phyloP scores from a whole-genome alignment of 2,797 vertebrate species.

The Hippopotamyrus pictus region DNA sequence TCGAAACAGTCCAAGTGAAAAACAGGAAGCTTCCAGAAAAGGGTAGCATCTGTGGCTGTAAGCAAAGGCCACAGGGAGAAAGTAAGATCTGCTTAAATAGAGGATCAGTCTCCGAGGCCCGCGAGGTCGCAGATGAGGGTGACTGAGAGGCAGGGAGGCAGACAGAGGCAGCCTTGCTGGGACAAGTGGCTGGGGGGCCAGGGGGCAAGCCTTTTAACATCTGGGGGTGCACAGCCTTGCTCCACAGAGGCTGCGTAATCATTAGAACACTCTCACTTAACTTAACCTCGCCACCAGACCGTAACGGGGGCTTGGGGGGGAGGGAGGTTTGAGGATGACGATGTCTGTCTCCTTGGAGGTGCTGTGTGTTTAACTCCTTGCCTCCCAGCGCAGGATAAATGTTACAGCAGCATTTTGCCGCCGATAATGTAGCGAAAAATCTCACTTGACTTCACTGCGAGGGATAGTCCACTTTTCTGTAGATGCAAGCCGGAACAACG shows the following conservation, averaged over 20 bases:
- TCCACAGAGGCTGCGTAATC: conserved; percentile 68
- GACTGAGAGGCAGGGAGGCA: conserved; percentile 40
- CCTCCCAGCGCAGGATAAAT: conserved; percentile 19
- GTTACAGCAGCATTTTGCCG: not conserved
- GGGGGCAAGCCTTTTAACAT: conserved; percentile 85
- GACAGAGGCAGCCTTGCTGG: conserved; percentile 49
- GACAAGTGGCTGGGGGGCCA: conserved; percentile 53
- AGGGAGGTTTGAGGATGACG: conserved; percentile 34
- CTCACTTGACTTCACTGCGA: not conserved
- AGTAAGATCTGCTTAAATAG: not conserved
- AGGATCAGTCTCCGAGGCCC: conserved; percentile 24
- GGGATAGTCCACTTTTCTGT: not conserved
- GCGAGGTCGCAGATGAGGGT: conserved; percentile 34
- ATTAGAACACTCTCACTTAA: conserved; percentile 87
- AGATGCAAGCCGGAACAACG: not conserved
- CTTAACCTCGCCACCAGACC: conserved; percentile 70
- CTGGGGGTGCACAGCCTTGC: conserved; percentile 79
- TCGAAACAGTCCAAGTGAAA: not conserved
- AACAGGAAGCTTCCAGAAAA: not conserved
- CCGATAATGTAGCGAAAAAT: not conserved
- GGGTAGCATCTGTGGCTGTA: not conserved
- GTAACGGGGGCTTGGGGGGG: conserved; percentile 50
- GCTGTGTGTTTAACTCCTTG: conserved; percentile 45
- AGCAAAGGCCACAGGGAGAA: not conserved
- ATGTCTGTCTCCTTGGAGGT: conserved; percentile 43